These are phyloP conservation scores for Ovis canadensis DNA, from an alignment of 2,113 vertebrate genomes.

Conservation along the genomic window DNA sequence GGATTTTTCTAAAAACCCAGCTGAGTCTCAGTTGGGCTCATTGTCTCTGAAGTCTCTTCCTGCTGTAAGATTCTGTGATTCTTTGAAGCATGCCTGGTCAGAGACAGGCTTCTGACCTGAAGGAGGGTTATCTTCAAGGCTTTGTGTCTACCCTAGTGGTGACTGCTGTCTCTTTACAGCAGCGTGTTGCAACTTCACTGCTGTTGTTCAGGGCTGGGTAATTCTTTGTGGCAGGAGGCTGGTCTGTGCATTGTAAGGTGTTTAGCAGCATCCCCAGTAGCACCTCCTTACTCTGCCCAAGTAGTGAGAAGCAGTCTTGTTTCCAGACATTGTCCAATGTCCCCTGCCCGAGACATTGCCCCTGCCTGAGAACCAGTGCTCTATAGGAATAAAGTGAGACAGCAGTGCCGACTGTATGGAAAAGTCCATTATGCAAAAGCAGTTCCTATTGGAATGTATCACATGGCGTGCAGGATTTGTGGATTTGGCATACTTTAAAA, in stretches of 20 bases:
- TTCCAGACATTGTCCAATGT: background rate
- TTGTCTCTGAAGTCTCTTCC: background rate
- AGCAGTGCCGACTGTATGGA: fast-evolving
- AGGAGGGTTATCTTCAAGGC: background rate
- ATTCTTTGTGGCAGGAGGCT: background rate
- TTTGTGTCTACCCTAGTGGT: background rate
- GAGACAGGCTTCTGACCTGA: background rate
- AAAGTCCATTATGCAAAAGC: background rate
- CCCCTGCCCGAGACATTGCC: background rate
- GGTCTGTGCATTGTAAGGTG: background rate
- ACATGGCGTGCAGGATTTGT: fast-evolving
- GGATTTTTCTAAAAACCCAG: background rate
- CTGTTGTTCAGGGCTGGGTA: background rate
- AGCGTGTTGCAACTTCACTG: background rate
- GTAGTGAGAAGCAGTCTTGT: background rate
- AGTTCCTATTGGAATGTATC: background rate
- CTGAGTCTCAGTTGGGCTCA: background rate
- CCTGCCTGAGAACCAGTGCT: background rate
- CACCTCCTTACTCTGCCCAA: background rate
- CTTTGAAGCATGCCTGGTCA: background rate
- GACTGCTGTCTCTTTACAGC: background rate
- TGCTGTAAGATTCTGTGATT: background rate
- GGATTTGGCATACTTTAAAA: background rate
- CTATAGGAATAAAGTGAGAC: background rate
- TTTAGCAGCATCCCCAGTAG: background rate